These are phyloP conservation scores for Dusona sp. DNA, from an alignment of 2,888 invertebrate species.

Conservation along the genomic window DNA sequence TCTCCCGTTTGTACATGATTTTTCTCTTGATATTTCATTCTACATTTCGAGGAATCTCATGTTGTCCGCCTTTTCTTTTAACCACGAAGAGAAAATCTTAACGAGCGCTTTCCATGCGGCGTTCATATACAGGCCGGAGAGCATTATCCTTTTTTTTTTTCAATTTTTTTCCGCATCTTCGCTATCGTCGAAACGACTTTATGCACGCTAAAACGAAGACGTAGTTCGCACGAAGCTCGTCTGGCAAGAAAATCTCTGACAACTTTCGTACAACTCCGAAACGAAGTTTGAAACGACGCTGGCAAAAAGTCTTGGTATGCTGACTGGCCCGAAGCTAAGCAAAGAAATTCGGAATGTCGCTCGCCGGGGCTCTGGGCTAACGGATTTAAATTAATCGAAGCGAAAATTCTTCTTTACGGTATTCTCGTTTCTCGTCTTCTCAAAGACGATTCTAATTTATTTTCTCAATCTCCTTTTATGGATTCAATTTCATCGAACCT, in stretches of 20 bases:
- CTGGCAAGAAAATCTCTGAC: constrained; percentile 55
- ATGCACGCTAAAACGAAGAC: constrained; percentile 43
- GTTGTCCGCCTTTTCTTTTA: constrained; percentile 22
- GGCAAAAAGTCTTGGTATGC: constrained; percentile 4
- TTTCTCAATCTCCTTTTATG: constrained; percentile 39
- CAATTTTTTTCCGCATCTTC: not conserved
- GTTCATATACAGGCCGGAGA: constrained; percentile 43
- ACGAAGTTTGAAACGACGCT: constrained; percentile 53
- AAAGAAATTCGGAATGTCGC: constrained; percentile 32
- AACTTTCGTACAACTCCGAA: constrained; percentile 51
- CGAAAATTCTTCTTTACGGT: constrained; percentile 32
- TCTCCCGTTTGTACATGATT: not conserved
- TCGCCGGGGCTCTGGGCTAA: constrained; percentile 3
- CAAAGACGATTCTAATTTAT: constrained; percentile 29
- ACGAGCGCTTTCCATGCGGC: constrained; percentile 54
- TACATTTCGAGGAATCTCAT: constrained; percentile 30
- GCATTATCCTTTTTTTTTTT: constrained; percentile 31
- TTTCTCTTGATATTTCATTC: constrained; percentile 31
- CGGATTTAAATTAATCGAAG: constrained; percentile 55
- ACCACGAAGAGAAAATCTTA: constrained; percentile 54
- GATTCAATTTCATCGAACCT: not conserved
- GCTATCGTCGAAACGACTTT: constrained; percentile 53
- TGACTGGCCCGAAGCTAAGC: not conserved
- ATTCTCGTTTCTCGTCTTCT: not conserved
- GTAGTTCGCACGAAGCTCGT: constrained; percentile 13